phyloP scores from a whole-genome alignment of 2,888 invertebrate species.

The Hypomecis atomaria region DNA sequence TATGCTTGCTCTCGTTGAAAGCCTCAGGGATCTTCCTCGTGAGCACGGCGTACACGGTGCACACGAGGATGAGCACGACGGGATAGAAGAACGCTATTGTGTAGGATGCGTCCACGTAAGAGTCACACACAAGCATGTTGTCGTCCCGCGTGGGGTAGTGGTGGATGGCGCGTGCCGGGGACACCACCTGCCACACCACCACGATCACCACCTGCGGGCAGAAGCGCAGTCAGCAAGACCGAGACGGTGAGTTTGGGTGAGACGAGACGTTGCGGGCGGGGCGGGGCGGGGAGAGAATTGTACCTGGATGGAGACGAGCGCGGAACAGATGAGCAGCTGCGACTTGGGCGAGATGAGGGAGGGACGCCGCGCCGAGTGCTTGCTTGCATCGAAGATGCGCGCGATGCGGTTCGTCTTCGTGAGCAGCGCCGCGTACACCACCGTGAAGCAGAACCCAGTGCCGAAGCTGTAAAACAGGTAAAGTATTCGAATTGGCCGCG shows the following conservation, averaged over 20 bases:
- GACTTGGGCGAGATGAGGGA: conserved; percentile 96
- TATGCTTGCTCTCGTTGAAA: conserved; percentile 98
- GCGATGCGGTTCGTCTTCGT: conserved; percentile 99
- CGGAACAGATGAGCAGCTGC: conserved; percentile 94
- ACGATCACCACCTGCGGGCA: conserved; percentile 89
- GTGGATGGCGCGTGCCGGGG: conserved; percentile 96
- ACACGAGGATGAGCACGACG: conserved; percentile 93
- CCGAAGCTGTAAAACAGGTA: conserved; percentile 85
- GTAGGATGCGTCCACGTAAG: conserved; percentile 95
- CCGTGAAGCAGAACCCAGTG: conserved; percentile 97
- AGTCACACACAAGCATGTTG: conserved; percentile 95
- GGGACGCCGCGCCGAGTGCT: conserved; percentile 95
- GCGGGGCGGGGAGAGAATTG: background rate
- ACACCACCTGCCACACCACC: conserved; percentile 94
- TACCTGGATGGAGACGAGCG: conserved; percentile 95
- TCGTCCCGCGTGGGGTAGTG: conserved; percentile 95
- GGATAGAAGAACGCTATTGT: conserved; percentile 97
- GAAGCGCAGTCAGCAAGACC: background rate
- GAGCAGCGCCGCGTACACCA: conserved; percentile 97
- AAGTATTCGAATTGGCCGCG: no score
- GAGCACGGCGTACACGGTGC: conserved; percentile 97
- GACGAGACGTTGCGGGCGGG: background rate
- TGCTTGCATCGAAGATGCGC: conserved; percentile 97
- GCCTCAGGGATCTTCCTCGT: conserved; percentile 98
- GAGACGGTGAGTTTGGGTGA: background rate